Base-by-base conservation (phyloP, 2,888 invertebrate genomes). In the Chloroclysta siterata region DNA sequence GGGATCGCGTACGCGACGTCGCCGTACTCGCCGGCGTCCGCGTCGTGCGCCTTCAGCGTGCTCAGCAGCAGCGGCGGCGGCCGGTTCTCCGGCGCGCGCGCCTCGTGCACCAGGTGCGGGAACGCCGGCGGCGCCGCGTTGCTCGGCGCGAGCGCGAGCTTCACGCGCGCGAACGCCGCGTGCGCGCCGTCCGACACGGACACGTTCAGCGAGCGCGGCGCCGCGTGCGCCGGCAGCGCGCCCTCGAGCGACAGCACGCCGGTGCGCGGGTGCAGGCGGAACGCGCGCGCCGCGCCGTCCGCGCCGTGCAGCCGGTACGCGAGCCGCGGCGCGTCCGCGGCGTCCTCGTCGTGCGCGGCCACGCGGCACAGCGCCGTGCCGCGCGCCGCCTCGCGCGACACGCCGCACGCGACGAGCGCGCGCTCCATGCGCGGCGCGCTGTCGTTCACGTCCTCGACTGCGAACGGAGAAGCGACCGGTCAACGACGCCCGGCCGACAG, bases 181-280 rank as follows among this genome's bases (percentile, higher is more conserved):
- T 98, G 98, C 42, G 99, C 97, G 39, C 99, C 99, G 92, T 99
- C 99, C 60, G 97, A 97, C 44, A 98, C 99, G 0, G 98, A 98
- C 39, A 99, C 96, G 92, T 99, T 99, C 64, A 99, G 94, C 70
- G 88, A 83, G 77, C 90, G 89, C 77, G 81, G 79, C 65, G 95
- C 89, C 78, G 57, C 94, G 90, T 36, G 22, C 33, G 55, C 6
- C 13, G 94, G 94, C 70, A 94, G 75, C 67, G 84, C 50, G 71
- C 80, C 81, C 52, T 71, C 76, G 57, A 89, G 81, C 71, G 82
- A 5, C 61, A 88, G 78, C 77, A 87, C 85, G 77, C 88, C 89
- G 44, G 85, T 78, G 78, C 77, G 81, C 75, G 84, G 60, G 77
- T 88, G 72, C 72, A 88, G 76, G 41, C 73, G 65, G 72, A 86